These are phyloP conservation scores for Agelas oroides DNA, from an alignment of 37 sponge, comb jelly and placozoan species.

Conservation along the genomic window DNA sequence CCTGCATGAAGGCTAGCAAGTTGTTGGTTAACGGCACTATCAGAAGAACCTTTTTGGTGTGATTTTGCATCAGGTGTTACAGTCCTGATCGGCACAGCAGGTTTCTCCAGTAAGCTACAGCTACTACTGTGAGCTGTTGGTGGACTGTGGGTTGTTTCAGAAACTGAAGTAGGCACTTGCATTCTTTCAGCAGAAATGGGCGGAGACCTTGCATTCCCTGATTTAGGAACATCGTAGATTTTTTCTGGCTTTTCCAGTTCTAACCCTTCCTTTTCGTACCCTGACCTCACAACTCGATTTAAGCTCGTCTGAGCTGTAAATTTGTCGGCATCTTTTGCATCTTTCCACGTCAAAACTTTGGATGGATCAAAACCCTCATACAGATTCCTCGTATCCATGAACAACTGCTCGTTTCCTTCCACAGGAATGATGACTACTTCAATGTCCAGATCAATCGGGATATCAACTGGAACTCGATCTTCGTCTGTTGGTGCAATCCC, in stretches of 20 bases:
- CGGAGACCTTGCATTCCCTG: no score
- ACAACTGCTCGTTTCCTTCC: slow-evolving; percentile 18
- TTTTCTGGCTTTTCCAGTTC: slow-evolving; percentile 11
- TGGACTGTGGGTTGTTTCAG: no score
- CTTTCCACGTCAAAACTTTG: slow-evolving; percentile 13
- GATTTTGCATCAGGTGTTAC: no score
- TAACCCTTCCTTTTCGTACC: slow-evolving; percentile 20
- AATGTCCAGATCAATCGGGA: slow-evolving; percentile 28
- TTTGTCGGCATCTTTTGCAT: background rate
- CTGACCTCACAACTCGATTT: background rate
- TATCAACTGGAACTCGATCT: slow-evolving; percentile 8
- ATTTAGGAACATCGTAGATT: slow-evolving; percentile 20
- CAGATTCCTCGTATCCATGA: slow-evolving; percentile 18
- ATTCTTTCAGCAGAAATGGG: no score
- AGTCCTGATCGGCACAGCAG: no score
- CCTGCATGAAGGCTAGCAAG: background rate
- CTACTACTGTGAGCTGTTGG: no score
- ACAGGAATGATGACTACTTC: slow-evolving; percentile 18
- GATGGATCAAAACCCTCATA: slow-evolving; percentile 33
- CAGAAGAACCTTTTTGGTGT: no score
- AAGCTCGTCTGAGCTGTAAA: background rate
- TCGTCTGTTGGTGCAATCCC: background rate
- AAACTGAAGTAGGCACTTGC: no score
- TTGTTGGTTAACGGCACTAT: background rate
- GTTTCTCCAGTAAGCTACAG: no score